A percentile compares a stretch with the other conserved stretches of the same genome.
Conservation (phyloP, 2,888 invertebrate genomes). For the Caenorhabditis panamensis region DNA sequence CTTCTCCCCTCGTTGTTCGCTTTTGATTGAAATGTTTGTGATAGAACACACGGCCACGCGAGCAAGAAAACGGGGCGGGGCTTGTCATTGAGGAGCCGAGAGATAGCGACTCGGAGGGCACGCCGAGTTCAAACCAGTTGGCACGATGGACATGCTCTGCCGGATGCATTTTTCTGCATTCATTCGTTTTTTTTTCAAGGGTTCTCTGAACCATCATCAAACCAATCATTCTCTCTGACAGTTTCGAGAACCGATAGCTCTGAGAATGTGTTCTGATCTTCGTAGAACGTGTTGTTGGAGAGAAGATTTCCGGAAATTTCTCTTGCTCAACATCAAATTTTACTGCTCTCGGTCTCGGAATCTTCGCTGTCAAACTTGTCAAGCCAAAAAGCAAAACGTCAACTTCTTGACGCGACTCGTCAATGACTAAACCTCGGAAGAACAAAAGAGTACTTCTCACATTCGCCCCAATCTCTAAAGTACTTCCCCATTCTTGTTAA, state of each 20-base stretch:
- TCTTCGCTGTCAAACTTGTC: conserved; percentile 39
- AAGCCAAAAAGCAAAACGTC: conserved; percentile 40
- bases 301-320: not conserved
- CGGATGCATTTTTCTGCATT: not conserved
- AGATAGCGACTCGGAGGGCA: conserved; percentile 18
- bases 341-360: not conserved
- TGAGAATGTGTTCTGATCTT: not conserved
- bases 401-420: conserved; percentile 45
- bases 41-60: not conserved
- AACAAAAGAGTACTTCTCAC: conserved; percentile 26
- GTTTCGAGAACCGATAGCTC: not conserved
- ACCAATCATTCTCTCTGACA: not conserved
- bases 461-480: not conserved
- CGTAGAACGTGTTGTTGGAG: not conserved
- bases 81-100: conserved; percentile 23
- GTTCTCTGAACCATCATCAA: not conserved
- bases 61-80: not conserved
- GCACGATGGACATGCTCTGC: conserved; percentile 5
- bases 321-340: not conserved
- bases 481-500: not conserved
- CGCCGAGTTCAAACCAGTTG: conserved; percentile 32
- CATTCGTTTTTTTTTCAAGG: not conserved
- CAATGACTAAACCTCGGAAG: conserved; percentile 46
- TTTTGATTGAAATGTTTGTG: conserved; percentile 29
- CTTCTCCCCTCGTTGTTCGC: conserved; percentile 8